Percentiles rank a stretch among this genome's conserved stretches.
phyloP scores from a whole-genome alignment of 2,888 invertebrate species.

The Agrotis clavis region DNA sequence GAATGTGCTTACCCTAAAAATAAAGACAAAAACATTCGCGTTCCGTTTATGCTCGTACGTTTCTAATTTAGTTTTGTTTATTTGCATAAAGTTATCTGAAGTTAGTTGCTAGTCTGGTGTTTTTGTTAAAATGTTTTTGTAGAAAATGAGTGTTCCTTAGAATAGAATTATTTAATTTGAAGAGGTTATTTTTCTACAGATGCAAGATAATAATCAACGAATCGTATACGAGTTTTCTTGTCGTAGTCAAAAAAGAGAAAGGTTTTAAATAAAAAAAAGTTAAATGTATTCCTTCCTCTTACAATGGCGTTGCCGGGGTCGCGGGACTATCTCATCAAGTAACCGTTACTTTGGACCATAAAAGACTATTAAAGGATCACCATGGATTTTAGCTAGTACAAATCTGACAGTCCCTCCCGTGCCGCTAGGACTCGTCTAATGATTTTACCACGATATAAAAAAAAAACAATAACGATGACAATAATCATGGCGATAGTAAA shows the following conservation, averaged over 20 bases:
- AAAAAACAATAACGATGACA: not conserved
- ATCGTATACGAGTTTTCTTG: not conserved
- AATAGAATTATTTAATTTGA: slow-evolving; percentile 11
- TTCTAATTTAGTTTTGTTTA: slow-evolving; percentile 51
- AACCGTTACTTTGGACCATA: too few species aligned
- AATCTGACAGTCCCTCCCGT: too few species aligned
- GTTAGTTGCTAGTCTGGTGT: slow-evolving; percentile 15
- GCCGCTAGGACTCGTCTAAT: too few species aligned
- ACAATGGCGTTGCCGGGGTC: too few species aligned
- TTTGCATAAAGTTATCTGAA: slow-evolving; percentile 26
- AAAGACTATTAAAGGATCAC: too few species aligned
- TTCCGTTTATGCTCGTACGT: slow-evolving; percentile 32
- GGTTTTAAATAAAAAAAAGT: not conserved
- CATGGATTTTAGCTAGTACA: too few species aligned
- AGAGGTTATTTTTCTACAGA: not conserved
- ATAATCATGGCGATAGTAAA: slow-evolving; percentile 26
- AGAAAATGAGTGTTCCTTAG: slow-evolving; percentile 4
- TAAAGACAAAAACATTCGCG: slow-evolving; percentile 49
- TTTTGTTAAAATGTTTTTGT: slow-evolving; percentile 26
- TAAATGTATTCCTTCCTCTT: too few species aligned
- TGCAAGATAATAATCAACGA: not conserved
- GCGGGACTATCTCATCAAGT: too few species aligned
- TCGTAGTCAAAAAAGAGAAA: not conserved
- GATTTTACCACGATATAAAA: too few species aligned
- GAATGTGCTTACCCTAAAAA: slow-evolving; percentile 49